These are phyloP conservation scores for Drosophila anceps DNA, from an alignment of 2,888 invertebrate species.

Conservation along the genomic window DNA sequence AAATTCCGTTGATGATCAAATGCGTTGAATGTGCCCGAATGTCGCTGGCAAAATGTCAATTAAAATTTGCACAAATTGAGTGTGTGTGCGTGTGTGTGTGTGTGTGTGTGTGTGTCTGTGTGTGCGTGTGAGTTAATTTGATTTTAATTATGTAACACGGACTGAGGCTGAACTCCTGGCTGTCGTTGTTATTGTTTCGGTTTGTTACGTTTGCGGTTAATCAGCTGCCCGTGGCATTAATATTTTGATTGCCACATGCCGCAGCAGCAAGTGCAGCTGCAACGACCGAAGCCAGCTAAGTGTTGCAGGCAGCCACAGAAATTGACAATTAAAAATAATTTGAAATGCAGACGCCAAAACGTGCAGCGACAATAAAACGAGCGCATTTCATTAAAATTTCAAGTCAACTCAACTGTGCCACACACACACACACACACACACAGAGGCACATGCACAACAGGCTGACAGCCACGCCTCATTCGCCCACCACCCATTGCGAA, in stretches of 20 bases:
- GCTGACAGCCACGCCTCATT: constrained; percentile 30
- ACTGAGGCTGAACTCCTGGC: constrained; percentile 3
- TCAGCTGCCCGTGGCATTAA: constrained; percentile 70
- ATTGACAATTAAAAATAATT: constrained; percentile 79
- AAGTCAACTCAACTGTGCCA: constrained; percentile 64
- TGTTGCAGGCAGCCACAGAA: constrained; percentile 55
- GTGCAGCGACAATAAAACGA: constrained; percentile 52
- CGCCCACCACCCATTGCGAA: constrained; percentile 18
- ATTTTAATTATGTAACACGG: constrained; percentile 75
- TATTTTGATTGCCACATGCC: constrained; percentile 69
- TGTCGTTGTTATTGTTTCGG: constrained; percentile 18
- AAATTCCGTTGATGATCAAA: constrained; percentile 21
- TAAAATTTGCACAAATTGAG: constrained; percentile 48
- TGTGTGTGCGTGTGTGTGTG: constrained; percentile 20
- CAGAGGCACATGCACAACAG: constrained; percentile 44
- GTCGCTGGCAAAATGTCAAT: constrained; percentile 61
- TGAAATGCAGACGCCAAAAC: constrained; percentile 70
- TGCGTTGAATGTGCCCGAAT: constrained; percentile 20
- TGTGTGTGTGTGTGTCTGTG: constrained; percentile 6
- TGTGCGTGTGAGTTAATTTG: constrained; percentile 66
- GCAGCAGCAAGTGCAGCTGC: constrained; percentile 15
- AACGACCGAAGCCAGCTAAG: constrained; percentile 25
- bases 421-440: constrained; percentile 47
- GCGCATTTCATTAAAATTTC: constrained; percentile 77
- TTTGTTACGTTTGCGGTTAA: constrained; percentile 72